phyloP scores from a whole-genome alignment of 2,797 vertebrate species.

The Buceros bicornis region DNA sequence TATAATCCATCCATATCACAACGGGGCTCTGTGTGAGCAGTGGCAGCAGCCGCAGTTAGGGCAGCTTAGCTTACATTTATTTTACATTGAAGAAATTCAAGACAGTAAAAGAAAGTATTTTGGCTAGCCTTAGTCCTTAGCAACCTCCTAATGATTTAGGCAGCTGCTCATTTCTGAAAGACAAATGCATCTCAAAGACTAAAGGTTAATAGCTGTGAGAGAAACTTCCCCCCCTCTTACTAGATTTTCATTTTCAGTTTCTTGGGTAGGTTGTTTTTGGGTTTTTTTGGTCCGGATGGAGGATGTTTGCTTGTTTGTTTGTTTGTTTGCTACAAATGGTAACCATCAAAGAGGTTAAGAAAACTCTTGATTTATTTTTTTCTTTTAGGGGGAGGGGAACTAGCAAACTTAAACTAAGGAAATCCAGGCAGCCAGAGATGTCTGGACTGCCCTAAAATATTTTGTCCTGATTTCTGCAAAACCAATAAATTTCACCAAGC shows the following conservation, averaged over 20 bases:
- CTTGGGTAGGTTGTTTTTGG: too few relatives aligned
- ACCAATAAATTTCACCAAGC: conserved; percentile 5
- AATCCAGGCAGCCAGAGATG: background rate
- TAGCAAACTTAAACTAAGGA: background rate
- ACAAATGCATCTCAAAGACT: conserved; percentile 75
- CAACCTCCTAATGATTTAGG: conserved; percentile 82
- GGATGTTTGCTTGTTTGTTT: conserved; percentile 22
- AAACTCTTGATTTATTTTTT: background rate
- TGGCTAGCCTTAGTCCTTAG: conserved; percentile 77
- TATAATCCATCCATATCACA: background rate
- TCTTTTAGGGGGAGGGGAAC: background rate
- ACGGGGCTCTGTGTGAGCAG: background rate
- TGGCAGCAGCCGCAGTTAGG: background rate
- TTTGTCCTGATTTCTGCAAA: background rate
- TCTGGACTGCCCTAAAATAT: background rate
- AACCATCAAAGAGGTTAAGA: background rate
- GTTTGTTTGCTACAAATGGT: conserved; percentile 1
- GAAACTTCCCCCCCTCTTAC: background rate
- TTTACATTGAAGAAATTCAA: conserved; percentile 59
- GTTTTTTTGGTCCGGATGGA: background rate
- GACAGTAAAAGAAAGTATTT: conserved; percentile 63
- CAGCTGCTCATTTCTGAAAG: conserved; percentile 81
- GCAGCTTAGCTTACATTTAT: conserved; percentile 33
- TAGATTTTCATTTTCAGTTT: background rate
- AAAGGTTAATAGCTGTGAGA: conserved; percentile 24